These are phyloP conservation scores for Sussaba pulchella DNA, from an alignment of 2,888 invertebrate genomes.

Conservation along the genomic window DNA sequence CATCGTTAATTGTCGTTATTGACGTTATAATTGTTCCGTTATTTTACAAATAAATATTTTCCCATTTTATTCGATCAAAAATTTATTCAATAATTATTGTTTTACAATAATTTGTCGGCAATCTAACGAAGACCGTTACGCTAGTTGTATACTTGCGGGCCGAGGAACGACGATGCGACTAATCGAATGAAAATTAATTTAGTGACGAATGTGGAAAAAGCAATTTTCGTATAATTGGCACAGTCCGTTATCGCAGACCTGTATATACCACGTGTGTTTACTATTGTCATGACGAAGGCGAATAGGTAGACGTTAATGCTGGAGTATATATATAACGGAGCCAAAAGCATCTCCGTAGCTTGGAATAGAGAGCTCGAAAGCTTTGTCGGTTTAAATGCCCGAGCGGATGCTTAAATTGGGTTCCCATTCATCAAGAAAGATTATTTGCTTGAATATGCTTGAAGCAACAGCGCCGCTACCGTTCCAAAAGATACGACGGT, in stretches of 20 bases:
- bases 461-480: conserved; percentile 34
- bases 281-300: neutral
- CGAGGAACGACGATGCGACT: too few species aligned
- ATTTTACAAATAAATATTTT: too few species aligned
- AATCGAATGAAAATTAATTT: neutral
- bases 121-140: too few species aligned
- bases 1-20: too few species aligned
- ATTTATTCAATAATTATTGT: too few species aligned
- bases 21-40: too few species aligned
- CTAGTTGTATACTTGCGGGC: too few species aligned
- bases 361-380: conserved; percentile 15
- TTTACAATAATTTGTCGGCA: too few species aligned
- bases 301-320: neutral
- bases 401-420: conserved; percentile 54
- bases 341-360: conserved; percentile 24
- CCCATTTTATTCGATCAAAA: too few species aligned
- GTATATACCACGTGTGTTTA: neutral
- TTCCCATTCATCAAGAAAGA: conserved; percentile 62
- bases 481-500: conserved; percentile 33
- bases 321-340: neutral
- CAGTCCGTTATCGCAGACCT: neutral
- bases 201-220: neutral
- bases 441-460: conserved; percentile 41
- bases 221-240: neutral
- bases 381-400: conserved; percentile 57